Conservation (phyloP, 1,140 invertebrate genomes). For the Brachionus manjavacas region DNA sequence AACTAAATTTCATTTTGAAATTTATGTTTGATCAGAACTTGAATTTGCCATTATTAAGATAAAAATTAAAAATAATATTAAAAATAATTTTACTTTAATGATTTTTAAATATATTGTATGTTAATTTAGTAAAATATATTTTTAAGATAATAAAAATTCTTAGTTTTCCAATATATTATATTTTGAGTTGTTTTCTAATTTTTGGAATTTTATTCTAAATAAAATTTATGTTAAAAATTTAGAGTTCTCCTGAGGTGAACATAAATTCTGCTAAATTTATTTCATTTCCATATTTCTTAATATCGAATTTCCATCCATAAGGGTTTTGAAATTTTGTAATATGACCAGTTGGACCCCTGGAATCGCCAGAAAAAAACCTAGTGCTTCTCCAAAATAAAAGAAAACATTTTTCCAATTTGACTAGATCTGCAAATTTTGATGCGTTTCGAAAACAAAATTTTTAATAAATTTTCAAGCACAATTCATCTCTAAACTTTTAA, state of each 20-base stretch:
- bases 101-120: too few relatives aligned
- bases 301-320: background rate
- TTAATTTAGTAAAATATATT: too few relatives aligned
- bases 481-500: background rate
- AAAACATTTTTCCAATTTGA: background rate
- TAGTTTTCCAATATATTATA: too few relatives aligned
- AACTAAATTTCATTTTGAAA: too few relatives aligned
- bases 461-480: conserved; percentile 1
- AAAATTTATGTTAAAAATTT: conserved; percentile 1
- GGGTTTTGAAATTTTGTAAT: background rate
- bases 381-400: background rate
- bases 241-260: background rate
- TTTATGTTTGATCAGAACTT: too few relatives aligned
- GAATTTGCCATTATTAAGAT: too few relatives aligned
- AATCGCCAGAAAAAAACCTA: background rate
- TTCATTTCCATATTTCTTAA: background rate
- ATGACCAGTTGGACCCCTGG: background rate
- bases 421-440: background rate
- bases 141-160: too few relatives aligned
- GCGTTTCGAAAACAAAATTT: background rate
- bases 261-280: background rate
- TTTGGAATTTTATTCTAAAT: too few relatives aligned
- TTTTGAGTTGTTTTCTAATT: too few relatives aligned
- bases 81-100: too few relatives aligned
- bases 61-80: too few relatives aligned